Evolutionary conservation across 2,888 invertebrate genomes (phyloP), one percentile per base, ranked within the genome.

Genomic region (Myopa testacea): DNA sequence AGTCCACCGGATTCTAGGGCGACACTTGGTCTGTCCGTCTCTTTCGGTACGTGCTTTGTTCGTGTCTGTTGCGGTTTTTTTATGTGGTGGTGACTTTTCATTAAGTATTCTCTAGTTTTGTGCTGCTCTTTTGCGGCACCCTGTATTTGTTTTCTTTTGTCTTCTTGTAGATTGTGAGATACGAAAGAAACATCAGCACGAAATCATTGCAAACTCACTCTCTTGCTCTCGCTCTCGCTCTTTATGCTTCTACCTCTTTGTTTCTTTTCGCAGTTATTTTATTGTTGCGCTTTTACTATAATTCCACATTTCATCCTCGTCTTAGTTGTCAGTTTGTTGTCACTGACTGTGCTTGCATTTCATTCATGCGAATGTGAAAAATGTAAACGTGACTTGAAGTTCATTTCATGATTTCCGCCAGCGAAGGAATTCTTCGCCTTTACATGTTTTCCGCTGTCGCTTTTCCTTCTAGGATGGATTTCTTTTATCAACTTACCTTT

Each of bases 351-450:
- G 62, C 62, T 45, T 50, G 63, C 50, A 73, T 63, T 73, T 73
- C 40, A 73, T 73, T 73, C 72, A 72, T 72, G 58, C 40, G 50
- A 72, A 62, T 60, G 60, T 40, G n/a, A 73, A 73, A 70, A 62
- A 72, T 26, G 14, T 37, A 19, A 73, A 73, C 73, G 73, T 73
- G 73, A 73, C 73, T 62, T 45, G 73, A 26, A 63, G 60, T 62
- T 34, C 45, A 73, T 73, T 45, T 62, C 40, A 60, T 60, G 72
- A 72, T 72, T 40, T 60, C 58, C 72, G 60, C 58, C 38, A 40
- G n/a, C 34, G 58, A 58, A 40, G 4, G n/a, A 62, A 8, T 26
- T n/a, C n/a, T 62, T 62, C 7, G 8, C 62, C n/a, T 62, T n/a
- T 62, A 8, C n/a, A 26, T 62, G n/a, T 7, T 26, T 26, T 62